Evolutionary conservation across 53 echinoderm and acorn worm species (phyloP), one percentile per base, ranked within the genome.

Genomic region (Mesocentrotus franciscanus): DNA sequence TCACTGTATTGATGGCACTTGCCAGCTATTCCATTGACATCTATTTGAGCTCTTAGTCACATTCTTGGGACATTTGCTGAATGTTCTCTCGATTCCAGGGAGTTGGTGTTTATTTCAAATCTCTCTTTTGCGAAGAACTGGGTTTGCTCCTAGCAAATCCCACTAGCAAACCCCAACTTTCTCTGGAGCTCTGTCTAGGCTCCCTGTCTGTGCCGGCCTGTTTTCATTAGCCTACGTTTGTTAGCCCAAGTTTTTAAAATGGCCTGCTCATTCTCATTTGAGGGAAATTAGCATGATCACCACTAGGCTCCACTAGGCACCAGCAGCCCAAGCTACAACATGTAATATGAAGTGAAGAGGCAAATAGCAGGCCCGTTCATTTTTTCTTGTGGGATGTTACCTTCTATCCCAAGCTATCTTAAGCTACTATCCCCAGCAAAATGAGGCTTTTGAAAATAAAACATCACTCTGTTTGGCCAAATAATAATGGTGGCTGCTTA

Each of bases 111-210:
- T 42, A 39, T 81, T 15, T 81, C 81, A 81, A 81, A 81, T 42
- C 36, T 33, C 42, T 81, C 81, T 36, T 81, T 78, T 39, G 15
- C 36, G 42, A 81, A 81, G 42, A 81, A 81, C 36, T 36, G 81
- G 81, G 81, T 81, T 42, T 81, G 76, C 81, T 81, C 16, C 11
- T 39, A 39, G 81, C 36, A 81, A 81, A 81, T 81, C 36, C 81
- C 81, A 18, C 12, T 20, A 1, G 64, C 7, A 39, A 81, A 39
- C 18, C 22, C 81, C 81, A 81, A 22, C 22, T 27, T 29, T 32
- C 33, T 76, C 30, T 8, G 3, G 3, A 12, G 4, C 30, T 76
- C 76, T 32, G 13, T 76, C 13, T 4, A 11, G 76, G 33, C 29
- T 33, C 76, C 15, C 18, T 61, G 62, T 16, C 64, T 64, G 64